Conservation (phyloP, 2,797 vertebrate species). For the Myripristis murdjan region DNA sequence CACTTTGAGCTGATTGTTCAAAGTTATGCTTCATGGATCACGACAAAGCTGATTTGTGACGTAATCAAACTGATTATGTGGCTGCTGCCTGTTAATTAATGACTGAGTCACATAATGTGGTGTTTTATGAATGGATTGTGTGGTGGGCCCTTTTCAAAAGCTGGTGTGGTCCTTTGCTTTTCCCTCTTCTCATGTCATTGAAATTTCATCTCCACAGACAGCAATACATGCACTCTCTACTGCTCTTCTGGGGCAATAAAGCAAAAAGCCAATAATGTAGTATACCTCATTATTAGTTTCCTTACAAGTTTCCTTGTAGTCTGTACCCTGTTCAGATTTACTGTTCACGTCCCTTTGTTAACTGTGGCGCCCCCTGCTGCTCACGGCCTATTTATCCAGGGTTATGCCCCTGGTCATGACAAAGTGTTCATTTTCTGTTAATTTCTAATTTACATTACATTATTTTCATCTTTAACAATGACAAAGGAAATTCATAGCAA, state of each 20-base stretch:
- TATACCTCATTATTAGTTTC: background rate
- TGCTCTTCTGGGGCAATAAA: background rate
- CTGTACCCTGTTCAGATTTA: background rate
- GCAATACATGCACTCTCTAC: background rate
- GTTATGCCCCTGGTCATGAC: background rate
- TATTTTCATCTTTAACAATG: too few relatives aligned
- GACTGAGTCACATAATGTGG: too few relatives aligned
- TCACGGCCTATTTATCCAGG: background rate
- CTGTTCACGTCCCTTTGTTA: conserved; percentile 15
- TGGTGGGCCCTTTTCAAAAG: too few relatives aligned
- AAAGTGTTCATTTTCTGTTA: background rate
- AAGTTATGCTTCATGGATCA: conserved; percentile 3
- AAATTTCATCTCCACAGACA: background rate
- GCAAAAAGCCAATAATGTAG: background rate
- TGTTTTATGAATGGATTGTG: too few relatives aligned
- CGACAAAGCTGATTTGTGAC: background rate
- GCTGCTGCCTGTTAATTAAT: too few relatives aligned
- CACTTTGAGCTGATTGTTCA: background rate
- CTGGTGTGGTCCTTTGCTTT: background rate
- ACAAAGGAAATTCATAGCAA: too few relatives aligned
- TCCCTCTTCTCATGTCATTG: too few relatives aligned
- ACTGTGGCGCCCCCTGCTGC: background rate
- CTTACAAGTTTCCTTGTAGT: background rate
- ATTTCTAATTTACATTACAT: too few relatives aligned
- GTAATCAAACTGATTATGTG: background rate